Evolutionary conservation across 2,888 invertebrate species (phyloP).

Genomic region (Elegia similella): DNA sequence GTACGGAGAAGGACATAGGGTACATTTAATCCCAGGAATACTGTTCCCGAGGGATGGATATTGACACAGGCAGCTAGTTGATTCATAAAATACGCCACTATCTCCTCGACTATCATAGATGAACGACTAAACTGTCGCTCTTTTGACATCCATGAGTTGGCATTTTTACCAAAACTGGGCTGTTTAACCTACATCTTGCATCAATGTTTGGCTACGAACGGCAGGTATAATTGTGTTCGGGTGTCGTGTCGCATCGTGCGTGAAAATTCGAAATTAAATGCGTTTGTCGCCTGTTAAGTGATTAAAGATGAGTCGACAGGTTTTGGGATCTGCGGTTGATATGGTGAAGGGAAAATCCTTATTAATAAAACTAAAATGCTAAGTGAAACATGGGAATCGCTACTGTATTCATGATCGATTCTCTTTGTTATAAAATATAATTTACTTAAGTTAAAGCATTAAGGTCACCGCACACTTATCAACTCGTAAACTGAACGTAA

Average conservation of each 20-base stretch:
- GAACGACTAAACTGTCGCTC: constrained; percentile 36
- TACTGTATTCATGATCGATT: no score
- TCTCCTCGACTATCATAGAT: constrained; percentile 19
- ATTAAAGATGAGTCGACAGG: constrained; percentile 25
- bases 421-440: no score
- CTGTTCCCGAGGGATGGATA: no score
- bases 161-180: constrained; percentile 22
- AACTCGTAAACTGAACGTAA: no score
- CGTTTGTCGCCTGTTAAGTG: constrained; percentile 38
- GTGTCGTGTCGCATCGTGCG: constrained; percentile 44
- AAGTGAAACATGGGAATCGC: no score
- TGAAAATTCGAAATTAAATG: constrained; percentile 46
- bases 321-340: neutral
- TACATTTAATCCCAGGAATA: no score
- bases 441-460: no score
- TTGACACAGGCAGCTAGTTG: no score
- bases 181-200: constrained; percentile 43
- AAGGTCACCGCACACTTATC: no score
- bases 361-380: neutral
- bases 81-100: neutral
- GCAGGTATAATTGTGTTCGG: constrained; percentile 29
- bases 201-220: constrained; percentile 29
- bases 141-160: constrained; percentile 33
- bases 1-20: no score
- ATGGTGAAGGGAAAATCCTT: neutral